Base-by-base conservation (phyloP, 2,113 vertebrate genomes). In the Psettodes erumei region DNA sequence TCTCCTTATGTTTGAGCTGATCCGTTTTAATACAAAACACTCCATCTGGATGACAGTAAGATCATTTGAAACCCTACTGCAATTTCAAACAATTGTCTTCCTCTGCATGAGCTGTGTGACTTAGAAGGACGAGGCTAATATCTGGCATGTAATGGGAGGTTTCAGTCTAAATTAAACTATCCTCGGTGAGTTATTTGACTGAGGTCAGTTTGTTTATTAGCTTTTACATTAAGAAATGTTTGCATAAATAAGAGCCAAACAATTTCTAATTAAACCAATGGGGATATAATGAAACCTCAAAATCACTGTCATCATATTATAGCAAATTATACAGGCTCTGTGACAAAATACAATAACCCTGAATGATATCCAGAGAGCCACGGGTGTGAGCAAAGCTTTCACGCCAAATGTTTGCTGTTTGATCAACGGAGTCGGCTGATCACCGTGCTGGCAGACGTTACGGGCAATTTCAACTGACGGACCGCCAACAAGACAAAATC, bases 401-500 rank as follows among this genome's bases (percentile, higher is more conserved):
- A 6, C n/a, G 28, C 51, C 77, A 77, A 83, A 68, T 86, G 82
- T 71, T 70, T 37, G 37, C 27, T 68, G 56, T 70, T 68, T 72
- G 70, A 80, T 80, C 73, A 71, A 50, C 21, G 0, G 27, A 72
- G 33, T 43, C 12, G 19, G 48, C 59, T 58, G 50, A 83, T 83
- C 48, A 43, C 55, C 15, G 27, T 50, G 61, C 28, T 80, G 73
- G 75, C 67, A 86, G 62, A 67, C 43, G 38, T 28, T 6, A 55
- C 13, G 10, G 35, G 60, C 28, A 19, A 16, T 58, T 69, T 65
- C 13, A 16, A 77, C 70, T 10, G 45, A 71, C 35, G 25, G 27
- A 48, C 11, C 35, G 32, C 38, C 60, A 66, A 80, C 28, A n/a
- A 25, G 55, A 81, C 66, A 68, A 82, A 67, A 78, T 71, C 72